phyloP scores from a whole-genome alignment of 2,797 vertebrate genomes.

The Sciurus carolinensis region DNA sequence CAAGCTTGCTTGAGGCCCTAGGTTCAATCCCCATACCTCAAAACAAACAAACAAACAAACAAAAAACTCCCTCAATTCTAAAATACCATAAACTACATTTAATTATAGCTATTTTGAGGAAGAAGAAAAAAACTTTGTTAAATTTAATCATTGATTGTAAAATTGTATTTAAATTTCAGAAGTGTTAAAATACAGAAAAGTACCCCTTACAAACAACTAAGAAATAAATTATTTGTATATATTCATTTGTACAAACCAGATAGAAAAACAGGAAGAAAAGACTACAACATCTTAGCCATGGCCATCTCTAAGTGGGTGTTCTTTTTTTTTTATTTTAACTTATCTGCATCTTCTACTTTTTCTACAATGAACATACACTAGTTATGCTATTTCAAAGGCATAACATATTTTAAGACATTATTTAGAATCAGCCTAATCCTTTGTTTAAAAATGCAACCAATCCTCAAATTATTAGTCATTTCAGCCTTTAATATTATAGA shows the following conservation, averaged over 20 bases:
- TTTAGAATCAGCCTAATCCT: not conserved
- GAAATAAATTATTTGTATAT: not conserved
- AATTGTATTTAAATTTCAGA: slow-evolving; percentile 55
- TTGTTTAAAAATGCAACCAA: slow-evolving; percentile 47
- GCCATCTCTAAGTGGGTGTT: not conserved
- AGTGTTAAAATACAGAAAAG: slow-evolving; percentile 37
- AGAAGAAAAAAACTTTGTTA: slow-evolving; percentile 41
- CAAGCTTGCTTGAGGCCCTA: not conserved
- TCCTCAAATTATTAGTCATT: slow-evolving; percentile 1
- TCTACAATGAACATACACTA: not conserved
- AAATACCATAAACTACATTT: slow-evolving; percentile 33
- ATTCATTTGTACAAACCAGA: slow-evolving; percentile 7
- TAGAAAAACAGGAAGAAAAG: slow-evolving; percentile 36
- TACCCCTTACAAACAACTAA: slow-evolving; percentile 24
- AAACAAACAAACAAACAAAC: not conserved
- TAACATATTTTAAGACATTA: not conserved
- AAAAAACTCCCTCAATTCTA: not conserved
- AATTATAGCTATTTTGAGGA: not conserved
- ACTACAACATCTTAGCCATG: not conserved
- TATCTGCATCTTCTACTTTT: slow-evolving; percentile 43
- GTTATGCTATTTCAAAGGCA: slow-evolving; percentile 52
- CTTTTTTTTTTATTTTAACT: not conserved
- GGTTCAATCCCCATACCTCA: not conserved
- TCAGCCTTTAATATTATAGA: slow-evolving; percentile 48
- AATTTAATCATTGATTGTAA: slow-evolving; percentile 51